Conservation (phyloP, 1,140 invertebrate genomes). For the Zophobas atratus region DNA sequence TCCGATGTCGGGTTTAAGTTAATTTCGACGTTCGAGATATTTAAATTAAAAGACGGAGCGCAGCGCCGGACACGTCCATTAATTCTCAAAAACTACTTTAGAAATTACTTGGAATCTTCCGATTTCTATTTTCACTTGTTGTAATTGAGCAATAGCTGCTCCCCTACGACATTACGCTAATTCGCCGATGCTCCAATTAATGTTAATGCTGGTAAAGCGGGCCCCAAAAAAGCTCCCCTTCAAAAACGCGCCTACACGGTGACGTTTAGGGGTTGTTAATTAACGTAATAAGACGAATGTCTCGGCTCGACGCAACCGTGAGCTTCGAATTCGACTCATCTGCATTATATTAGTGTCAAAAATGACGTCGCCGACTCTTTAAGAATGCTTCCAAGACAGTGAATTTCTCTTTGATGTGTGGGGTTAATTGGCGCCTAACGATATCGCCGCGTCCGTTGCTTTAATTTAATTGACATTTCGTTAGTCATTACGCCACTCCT, state of each 20-base stretch:
- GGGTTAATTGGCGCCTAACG: constrained; percentile 29
- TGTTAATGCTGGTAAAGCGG: too few relatives aligned
- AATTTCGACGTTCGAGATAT: too few relatives aligned
- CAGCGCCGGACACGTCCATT: too few relatives aligned
- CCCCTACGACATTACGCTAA: too few relatives aligned
- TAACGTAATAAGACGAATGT: constrained; percentile 27
- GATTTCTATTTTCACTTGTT: too few relatives aligned
- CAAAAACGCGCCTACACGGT: background rate
- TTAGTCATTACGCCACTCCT: constrained; percentile 31
- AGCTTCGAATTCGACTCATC: constrained; percentile 15
- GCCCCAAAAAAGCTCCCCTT: background rate
- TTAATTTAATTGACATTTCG: constrained; percentile 38
- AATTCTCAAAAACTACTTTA: too few relatives aligned
- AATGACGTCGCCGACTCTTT: constrained; percentile 13
- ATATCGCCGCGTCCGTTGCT: constrained; percentile 25
- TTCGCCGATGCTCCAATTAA: too few relatives aligned
- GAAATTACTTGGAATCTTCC: too few relatives aligned
- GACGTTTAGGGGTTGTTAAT: constrained; percentile 16
- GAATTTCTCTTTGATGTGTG: constrained; percentile 30
- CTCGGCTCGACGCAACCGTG: background rate
- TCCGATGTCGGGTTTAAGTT: too few relatives aligned
- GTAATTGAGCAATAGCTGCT: too few relatives aligned
- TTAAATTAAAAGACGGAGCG: too few relatives aligned
- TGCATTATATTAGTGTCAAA: constrained; percentile 35
- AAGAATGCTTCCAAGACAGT: constrained; percentile 10